Conservation (phyloP, 2,888 invertebrate genomes). For the Ichneumoninae sp. region DNA sequence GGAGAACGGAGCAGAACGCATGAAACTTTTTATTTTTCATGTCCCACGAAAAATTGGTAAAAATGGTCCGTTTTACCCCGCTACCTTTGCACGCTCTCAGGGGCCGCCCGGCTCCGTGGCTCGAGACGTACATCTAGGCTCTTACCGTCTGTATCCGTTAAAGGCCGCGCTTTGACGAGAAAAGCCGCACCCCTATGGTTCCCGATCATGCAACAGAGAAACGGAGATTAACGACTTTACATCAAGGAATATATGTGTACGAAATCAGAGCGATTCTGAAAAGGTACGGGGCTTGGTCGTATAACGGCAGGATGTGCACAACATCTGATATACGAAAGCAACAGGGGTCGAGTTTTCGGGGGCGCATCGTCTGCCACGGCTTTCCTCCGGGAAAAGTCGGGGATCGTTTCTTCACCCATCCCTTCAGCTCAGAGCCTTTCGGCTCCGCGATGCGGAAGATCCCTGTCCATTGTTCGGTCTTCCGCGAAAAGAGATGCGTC, state of each 20-base stretch:
- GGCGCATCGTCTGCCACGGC: background rate
- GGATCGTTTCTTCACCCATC: background rate
- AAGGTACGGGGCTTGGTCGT: background rate
- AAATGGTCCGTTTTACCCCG: background rate
- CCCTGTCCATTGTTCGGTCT: background rate
- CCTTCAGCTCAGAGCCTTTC: background rate
- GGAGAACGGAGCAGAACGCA: no score
- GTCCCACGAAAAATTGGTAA: background rate
- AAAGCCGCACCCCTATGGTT: slow-evolving; percentile 30
- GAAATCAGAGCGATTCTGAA: background rate
- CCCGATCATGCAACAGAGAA: slow-evolving; percentile 35
- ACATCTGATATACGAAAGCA: background rate
- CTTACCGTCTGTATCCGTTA: background rate
- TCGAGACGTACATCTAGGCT: background rate
- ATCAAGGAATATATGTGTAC: background rate
- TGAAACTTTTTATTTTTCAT: no score
- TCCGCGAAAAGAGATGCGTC: background rate
- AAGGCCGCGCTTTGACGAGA: background rate
- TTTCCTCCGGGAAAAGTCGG: background rate
- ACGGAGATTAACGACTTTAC: slow-evolving; percentile 29
- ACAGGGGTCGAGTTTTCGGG: background rate
- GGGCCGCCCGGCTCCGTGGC: background rate
- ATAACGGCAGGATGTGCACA: background rate
- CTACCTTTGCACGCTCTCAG: background rate
- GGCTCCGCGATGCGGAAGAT: background rate